Percentiles rank a stretch among this genome's conserved stretches.
These are phyloP conservation scores for Amazona vittata DNA, from an alignment of 2,113 vertebrate genomes.

Conservation along the genomic window DNA sequence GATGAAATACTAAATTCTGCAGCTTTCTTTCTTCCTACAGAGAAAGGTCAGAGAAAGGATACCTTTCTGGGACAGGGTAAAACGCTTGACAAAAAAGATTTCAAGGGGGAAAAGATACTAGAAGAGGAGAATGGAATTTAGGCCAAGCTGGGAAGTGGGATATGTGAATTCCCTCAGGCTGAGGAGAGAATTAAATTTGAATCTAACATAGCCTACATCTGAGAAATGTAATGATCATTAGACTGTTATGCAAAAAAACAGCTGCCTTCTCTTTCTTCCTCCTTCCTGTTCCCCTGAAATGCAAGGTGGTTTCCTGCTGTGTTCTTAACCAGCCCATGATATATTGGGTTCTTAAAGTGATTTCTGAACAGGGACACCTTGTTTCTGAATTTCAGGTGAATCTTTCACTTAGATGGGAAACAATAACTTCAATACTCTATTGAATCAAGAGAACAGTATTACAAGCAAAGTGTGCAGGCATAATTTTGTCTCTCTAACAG, in stretches of 20 bases:
- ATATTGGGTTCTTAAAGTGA: neutral
- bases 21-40: slow-evolving; percentile 7
- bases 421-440: neutral
- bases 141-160: neutral
- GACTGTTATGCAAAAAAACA: neutral
- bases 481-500: neutral
- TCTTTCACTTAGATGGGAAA: neutral
- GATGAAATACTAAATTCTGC: slow-evolving; percentile 49
- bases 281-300: neutral
- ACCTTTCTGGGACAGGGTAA: slow-evolving; percentile 27
- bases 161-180: neutral
- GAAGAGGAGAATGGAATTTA: neutral
- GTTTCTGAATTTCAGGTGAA: neutral
- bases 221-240: neutral
- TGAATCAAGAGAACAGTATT: neutral
- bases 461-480: neutral
- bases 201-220: neutral
- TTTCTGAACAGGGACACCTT: neutral
- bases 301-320: neutral
- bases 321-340: neutral
- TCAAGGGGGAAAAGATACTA: neutral
- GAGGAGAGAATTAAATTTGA: slow-evolving; percentile 8
- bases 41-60: slow-evolving; percentile 42
- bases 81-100: slow-evolving; percentile 27
- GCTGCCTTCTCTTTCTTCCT: neutral